Base-by-base conservation (phyloP, 2,797 vertebrate genomes). In the Eospalax fontanierii region DNA sequence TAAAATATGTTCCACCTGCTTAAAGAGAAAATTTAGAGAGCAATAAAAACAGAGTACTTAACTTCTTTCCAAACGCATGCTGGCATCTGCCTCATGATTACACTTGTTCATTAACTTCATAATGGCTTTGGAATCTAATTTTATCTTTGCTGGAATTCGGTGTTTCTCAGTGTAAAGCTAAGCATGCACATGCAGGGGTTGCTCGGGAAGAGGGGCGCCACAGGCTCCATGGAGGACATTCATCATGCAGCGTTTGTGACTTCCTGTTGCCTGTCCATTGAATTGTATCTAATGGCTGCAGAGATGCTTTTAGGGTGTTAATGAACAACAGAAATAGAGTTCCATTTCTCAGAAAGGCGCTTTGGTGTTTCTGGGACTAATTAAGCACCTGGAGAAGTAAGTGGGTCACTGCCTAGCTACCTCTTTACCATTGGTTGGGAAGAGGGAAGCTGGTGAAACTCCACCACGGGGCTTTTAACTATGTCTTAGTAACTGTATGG, bases 251-350 rank as follows among this genome's bases (percentile, higher is more conserved):
- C 22, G 66, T 88, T 30, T 75, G 61, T 83, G 93, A 65, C 50
- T 79, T 70, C 61, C n/a, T 43, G 0, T 75, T 40, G 63, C 46
- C 89, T 63, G 76, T 22, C 71, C 59, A 16, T 73, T 68, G 68
- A 71, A 40, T 85, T 73, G 11, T 76, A 2, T 74, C 85, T 93
- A 22, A 86, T 54, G 74, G n/a, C 80, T 38, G 76, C 61, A 71
- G 89, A 65, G 75, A 19, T 59, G 30, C 71, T 93, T 66, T 26
- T 35, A 76, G 63, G 89, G 92, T 90, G 94, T 94, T 94, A 95
- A 96, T 92, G 96, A 95, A 70, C 65, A 85, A 46, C 96, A 96
- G 95, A 97, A 96, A 97, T 96, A 95, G 93, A 89, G 89, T 40
- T 89, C 93, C 90, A 91, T 70, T 88, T 95, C 90, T 93, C 90